Evolutionary conservation across 2,797 vertebrate species (phyloP), one percentile per base, ranked within the genome.

Genomic region (Lutjanus campechanus): DNA sequence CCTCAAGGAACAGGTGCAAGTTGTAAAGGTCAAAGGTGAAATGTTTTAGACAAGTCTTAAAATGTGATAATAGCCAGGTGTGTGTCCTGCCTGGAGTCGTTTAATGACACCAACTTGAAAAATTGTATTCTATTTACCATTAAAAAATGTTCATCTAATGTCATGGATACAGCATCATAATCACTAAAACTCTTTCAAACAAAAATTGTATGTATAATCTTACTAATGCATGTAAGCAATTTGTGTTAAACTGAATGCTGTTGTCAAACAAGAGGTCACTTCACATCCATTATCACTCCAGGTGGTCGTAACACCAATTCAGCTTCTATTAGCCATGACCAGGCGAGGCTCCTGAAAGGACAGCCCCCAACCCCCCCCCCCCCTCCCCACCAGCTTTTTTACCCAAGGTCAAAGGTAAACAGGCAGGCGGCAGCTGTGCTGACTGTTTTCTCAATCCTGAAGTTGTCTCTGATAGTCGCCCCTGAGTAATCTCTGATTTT

Each of bases 351-450:
- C 50, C 68, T 50, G 41, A 44, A 76, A 68, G 41, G 47, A 74
- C 46, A 67, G 16, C 49, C 47, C 46, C 47, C n/a, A n/a, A n/a
- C n/a, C n/a, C n/a, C n/a, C n/a, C n/a, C n/a, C n/a, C n/a, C n/a
- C n/a, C n/a, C n/a, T n/a, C 29, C 4, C 29, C 29, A 36, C 29
- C 29, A 40, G 73, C 81, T 69, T 75, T 76, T 67, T 65, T 49
- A 51, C 7, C 29, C 44, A 68, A 67, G 84, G 76, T 92, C 76
- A 91, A 85, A 89, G 85, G 81, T 88, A 79, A 66, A 20, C 69
- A 41, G 76, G 69, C 81, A 64, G 69, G 50, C 58, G 61, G 80
- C 76, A 79, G 84, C 69, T 88, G 77, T 51, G 67, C 43, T 36
- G 40, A 50, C 75, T 78, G 69, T 58, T 72, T 79, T 79, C 69